These are phyloP conservation scores for Drosophila subpulchrella DNA, from an alignment of 1,140 invertebrate species.

Conservation along the genomic window DNA sequence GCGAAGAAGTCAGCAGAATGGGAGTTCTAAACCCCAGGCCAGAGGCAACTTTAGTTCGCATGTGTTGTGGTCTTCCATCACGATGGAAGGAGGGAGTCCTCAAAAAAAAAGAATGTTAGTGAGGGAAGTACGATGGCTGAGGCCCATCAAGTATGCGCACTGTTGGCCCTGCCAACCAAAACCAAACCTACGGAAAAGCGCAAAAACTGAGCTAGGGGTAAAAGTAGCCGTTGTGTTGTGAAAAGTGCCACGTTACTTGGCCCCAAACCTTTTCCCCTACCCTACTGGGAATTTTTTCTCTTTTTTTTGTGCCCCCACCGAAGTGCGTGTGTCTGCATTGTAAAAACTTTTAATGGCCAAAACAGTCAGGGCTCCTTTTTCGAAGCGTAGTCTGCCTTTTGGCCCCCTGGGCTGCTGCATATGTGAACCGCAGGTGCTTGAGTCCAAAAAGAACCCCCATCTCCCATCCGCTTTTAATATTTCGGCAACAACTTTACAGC, in stretches of 20 bases:
- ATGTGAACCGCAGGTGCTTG: constrained; percentile 70
- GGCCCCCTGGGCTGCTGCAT: constrained; percentile 32
- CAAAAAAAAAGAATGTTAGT: not conserved
- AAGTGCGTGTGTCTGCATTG: constrained; percentile 83
- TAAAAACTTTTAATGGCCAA: constrained; percentile 79
- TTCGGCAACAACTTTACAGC: constrained; percentile 58
- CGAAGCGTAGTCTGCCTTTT: constrained; percentile 18
- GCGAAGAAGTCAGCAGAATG: constrained; percentile 16
- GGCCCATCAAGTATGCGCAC: constrained; percentile 77
- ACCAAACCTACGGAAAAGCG: constrained; percentile 9
- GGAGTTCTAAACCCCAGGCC: constrained; percentile 21
- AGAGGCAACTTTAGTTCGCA: constrained; percentile 68
- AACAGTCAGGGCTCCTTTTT: constrained; percentile 18
- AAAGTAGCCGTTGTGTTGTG: constrained; percentile 25
- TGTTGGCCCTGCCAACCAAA: constrained; percentile 62
- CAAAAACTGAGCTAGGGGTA: constrained; percentile 33
- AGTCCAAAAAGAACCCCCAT: not conserved
- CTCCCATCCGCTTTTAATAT: constrained; percentile 12
- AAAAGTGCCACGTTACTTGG: constrained; percentile 32
- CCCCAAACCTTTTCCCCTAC: constrained; percentile 5
- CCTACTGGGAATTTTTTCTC: not conserved
- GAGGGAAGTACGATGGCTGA: not conserved
- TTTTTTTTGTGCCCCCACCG: constrained; percentile 5
- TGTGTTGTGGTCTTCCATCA: constrained; percentile 80
- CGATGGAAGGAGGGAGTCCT: constrained; percentile 4